Percentiles rank a stretch among this genome's conserved stretches.
Conservation (phyloP, 2,888 invertebrate genomes). For the Ptilodon capucinus region DNA sequence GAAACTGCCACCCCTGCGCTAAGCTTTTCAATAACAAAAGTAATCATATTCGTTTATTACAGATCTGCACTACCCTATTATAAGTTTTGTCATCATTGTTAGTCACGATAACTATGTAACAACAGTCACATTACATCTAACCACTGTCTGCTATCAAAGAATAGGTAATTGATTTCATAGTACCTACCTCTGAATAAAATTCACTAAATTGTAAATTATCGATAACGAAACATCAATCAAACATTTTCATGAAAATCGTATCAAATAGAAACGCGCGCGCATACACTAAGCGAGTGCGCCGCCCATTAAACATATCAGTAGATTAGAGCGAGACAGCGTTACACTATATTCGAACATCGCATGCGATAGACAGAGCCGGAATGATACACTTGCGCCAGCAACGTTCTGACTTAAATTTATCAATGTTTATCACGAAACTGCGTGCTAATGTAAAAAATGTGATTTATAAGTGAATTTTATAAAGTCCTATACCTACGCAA, state of each 20-base stretch:
- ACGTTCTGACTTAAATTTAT: constrained; percentile 17
- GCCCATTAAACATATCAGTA: constrained; percentile 66
- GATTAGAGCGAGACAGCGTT: constrained; percentile 58
- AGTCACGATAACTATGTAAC: not conserved
- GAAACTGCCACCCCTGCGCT: constrained; percentile 39
- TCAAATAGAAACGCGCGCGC: constrained; percentile 57
- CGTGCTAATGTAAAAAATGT: constrained; percentile 3
- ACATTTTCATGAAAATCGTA: constrained; percentile 15
- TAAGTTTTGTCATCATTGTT: constrained; percentile 9
- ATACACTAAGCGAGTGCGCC: constrained; percentile 44
- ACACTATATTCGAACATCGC: constrained; percentile 18
- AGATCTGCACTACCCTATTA: constrained; percentile 27
- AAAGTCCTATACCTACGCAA: too few species aligned
- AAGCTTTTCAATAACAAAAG: constrained; percentile 68
- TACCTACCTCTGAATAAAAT: not conserved
- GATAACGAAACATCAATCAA: not conserved
- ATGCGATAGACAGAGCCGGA: constrained; percentile 44
- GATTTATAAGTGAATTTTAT: constrained; percentile 1
- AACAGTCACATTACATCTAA: not conserved
- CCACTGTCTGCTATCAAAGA: too few species aligned
- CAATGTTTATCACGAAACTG: constrained; percentile 19
- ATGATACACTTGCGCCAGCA: constrained; percentile 18
- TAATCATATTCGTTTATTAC: constrained; percentile 48
- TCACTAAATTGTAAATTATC: not conserved
- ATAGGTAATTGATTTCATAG: too few species aligned